Conservation (phyloP, 1,140 invertebrate genomes). For the Heliconius hewitsoni region DNA sequence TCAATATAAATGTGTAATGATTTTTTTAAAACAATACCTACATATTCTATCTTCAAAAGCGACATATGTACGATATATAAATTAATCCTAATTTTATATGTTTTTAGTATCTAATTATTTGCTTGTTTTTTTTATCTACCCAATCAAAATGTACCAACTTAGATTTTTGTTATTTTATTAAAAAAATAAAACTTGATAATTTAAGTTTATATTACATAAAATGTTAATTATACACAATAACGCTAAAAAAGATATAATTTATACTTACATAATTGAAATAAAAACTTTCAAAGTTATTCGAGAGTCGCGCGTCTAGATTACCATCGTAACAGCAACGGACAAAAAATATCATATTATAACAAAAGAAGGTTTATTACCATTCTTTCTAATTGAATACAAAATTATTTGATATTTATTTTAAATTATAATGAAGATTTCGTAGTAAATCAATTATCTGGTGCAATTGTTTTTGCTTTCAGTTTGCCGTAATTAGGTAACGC, state of each 20-base stretch:
- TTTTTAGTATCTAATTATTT: not conserved
- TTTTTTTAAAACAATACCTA: too few relatives aligned
- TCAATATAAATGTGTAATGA: not conserved
- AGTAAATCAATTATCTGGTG: slow-evolving; percentile 14
- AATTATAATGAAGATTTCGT: not conserved
- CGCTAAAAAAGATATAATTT: not conserved
- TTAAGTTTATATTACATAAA: not conserved
- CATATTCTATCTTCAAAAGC: not conserved
- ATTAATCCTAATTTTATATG: not conserved
- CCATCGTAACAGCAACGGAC: not conserved
- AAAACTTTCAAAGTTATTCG: slow-evolving; percentile 1
- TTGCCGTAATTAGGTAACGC: slow-evolving; percentile 29
- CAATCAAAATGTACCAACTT: too few relatives aligned
- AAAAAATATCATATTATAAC: not conserved
- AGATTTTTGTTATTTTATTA: not conserved
- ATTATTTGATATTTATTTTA: not conserved
- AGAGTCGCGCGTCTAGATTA: not conserved
- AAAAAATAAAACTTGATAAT: not conserved
- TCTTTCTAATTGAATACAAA: not conserved
- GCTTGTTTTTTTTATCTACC: too few relatives aligned
- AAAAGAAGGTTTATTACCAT: not conserved
- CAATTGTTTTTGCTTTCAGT: slow-evolving; percentile 1
- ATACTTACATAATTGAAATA: slow-evolving; percentile 3
- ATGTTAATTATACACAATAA: not conserved
- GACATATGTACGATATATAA: not conserved